Evolutionary conservation across 2,113 vertebrate genomes (phyloP).

Genomic region (Andinoacara biseriatus): DNA sequence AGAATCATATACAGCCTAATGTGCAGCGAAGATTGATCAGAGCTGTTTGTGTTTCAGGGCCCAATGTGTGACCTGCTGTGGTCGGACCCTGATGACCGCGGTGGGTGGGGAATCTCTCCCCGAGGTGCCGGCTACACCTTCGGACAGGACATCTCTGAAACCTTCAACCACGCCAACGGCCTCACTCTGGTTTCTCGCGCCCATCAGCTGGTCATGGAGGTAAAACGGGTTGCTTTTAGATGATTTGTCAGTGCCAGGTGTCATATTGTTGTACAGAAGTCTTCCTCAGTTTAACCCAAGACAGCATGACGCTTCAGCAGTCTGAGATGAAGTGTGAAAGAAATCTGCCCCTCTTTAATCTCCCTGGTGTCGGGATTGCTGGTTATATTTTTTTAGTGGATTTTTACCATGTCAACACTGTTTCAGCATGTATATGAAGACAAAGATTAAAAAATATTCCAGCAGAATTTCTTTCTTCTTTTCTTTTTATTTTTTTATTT

Average conservation of each 20-base stretch:
- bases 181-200: conserved; percentile 79
- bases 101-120: conserved; percentile 79
- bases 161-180: conserved; percentile 81
- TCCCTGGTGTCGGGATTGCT: neutral
- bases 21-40: neutral
- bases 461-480: neutral
- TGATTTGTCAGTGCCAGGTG: neutral
- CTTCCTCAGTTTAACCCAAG: neutral
- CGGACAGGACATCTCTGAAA: conserved; percentile 80
- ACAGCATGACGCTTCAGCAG: fast-evolving
- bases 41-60: conserved; percentile 47
- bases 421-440: neutral
- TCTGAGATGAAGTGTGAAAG: no score
- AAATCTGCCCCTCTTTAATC: neutral
- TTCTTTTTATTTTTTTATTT: no score
- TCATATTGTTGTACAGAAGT: neutral
- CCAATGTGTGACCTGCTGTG: conserved; percentile 81
- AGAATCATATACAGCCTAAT: no score
- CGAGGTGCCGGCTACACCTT: conserved; percentile 79
- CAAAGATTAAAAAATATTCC: neutral
- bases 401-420: neutral
- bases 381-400: neutral
- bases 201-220: conserved; percentile 82
- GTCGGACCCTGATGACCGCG: conserved; percentile 78
- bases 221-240: conserved; percentile 2